Evolutionary conservation across 1,140 invertebrate species (phyloP).

Genomic region (Drosophila pectinifera): DNA sequence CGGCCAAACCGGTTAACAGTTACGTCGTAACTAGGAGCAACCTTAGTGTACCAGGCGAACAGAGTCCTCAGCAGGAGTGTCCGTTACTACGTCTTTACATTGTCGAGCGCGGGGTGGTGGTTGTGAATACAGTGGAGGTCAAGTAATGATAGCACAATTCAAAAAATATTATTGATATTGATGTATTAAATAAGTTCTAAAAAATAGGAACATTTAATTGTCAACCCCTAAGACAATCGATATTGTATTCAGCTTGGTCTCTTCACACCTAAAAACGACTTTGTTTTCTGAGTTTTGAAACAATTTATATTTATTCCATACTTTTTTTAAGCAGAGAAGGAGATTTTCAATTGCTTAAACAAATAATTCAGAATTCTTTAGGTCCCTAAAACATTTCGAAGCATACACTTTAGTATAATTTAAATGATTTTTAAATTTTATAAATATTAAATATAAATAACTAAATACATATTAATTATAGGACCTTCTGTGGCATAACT

Average conservation of each 20-base stretch:
- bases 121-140: slow-evolving; percentile 4
- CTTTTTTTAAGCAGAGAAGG: not conserved
- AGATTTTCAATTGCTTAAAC: no score
- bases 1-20: slow-evolving; percentile 75
- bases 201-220: no score
- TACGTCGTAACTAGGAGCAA: slow-evolving; percentile 85
- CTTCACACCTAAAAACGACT: no score
- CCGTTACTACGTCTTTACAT: slow-evolving; percentile 79
- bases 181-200: not conserved
- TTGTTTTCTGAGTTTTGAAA: not conserved
- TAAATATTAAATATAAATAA: no score
- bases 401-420: no score
- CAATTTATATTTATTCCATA: not conserved
- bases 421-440: no score
- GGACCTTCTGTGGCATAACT: no score
- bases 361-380: no score
- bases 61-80: slow-evolving; percentile 22
- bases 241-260: no score
- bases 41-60: slow-evolving; percentile 78
- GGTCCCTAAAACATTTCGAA: no score
- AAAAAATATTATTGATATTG: not conserved
- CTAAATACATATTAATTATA: no score
- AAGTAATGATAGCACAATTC: not conserved
- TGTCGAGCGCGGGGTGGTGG: slow-evolving; percentile 11
- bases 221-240: no score